phyloP scores from a whole-genome alignment of 2,888 invertebrate species.

The Acrocyrtus sp. region DNA sequence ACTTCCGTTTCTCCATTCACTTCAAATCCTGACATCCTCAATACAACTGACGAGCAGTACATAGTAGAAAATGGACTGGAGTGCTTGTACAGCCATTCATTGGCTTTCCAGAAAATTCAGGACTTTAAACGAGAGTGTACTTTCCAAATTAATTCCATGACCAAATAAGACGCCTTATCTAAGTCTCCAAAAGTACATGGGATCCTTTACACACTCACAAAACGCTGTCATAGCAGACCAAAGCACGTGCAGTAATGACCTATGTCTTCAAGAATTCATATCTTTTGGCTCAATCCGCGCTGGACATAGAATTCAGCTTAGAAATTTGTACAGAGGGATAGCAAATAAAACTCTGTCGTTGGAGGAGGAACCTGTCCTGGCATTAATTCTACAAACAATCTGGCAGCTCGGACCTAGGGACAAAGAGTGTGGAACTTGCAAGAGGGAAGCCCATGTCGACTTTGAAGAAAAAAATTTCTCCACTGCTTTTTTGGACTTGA shows the following conservation, averaged over 20 bases:
- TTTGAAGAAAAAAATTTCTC: neutral
- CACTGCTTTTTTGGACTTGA: conserved; percentile 5
- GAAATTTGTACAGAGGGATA: conserved; percentile 37
- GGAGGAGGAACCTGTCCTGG: conserved; percentile 38
- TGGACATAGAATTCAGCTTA: conserved; percentile 43
- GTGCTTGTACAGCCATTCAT: neutral
- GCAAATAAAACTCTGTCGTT: conserved; percentile 12
- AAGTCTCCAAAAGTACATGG: neutral
- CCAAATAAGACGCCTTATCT: neutral
- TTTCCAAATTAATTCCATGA: neutral
- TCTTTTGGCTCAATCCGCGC: conserved; percentile 45
- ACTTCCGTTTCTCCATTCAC: neutral
- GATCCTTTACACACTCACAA: neutral
- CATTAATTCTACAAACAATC: conserved; percentile 26
- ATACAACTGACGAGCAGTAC: neutral
- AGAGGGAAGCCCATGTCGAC: conserved; percentile 11
- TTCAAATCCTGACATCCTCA: neutral
- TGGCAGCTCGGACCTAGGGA: conserved; percentile 29
- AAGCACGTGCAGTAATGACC: neutral
- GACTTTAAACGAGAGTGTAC: neutral
- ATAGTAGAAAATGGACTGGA: neutral
- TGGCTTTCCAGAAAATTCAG: neutral
- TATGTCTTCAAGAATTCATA: conserved; percentile 7
- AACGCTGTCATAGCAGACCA: neutral
- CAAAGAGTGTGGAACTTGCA: no score